A percentile compares a stretch with the other conserved stretches of the same genome.
phyloP scores from a whole-genome alignment of 2,797 vertebrate genomes.

The Pangasius sanitwongsei region DNA sequence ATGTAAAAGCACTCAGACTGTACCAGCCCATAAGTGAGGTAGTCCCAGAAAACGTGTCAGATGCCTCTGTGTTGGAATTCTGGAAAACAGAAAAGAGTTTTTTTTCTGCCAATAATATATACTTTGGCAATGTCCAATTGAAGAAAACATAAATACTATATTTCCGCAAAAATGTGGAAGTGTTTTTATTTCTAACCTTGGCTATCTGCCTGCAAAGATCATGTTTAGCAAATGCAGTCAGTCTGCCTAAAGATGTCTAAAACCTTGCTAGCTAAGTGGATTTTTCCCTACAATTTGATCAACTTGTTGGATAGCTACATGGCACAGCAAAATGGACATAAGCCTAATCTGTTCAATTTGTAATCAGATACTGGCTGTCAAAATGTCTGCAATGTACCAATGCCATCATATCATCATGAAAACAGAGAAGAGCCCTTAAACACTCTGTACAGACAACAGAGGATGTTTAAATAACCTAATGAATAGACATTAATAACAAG shows the following conservation, averaged over 20 bases:
- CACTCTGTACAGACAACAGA: neutral
- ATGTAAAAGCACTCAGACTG: neutral
- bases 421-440: neutral
- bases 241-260: neutral
- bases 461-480: neutral
- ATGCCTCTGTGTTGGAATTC: neutral
- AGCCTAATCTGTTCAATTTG: neutral
- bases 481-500: neutral
- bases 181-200: neutral
- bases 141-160: neutral
- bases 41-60: neutral
- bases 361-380: neutral
- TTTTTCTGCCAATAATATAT: neutral
- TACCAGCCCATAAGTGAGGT: neutral
- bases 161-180: neutral
- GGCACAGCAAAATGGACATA: neutral
- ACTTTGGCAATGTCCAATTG: neutral
- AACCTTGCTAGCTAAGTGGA: neutral
- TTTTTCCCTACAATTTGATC: neutral
- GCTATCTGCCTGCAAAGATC: neutral
- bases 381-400: neutral
- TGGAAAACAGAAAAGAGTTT: neutral
- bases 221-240: neutral
- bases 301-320: neutral
- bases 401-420: neutral